phyloP scores from a whole-genome alignment of 2,113 vertebrate species.

The Cacatua alba region DNA sequence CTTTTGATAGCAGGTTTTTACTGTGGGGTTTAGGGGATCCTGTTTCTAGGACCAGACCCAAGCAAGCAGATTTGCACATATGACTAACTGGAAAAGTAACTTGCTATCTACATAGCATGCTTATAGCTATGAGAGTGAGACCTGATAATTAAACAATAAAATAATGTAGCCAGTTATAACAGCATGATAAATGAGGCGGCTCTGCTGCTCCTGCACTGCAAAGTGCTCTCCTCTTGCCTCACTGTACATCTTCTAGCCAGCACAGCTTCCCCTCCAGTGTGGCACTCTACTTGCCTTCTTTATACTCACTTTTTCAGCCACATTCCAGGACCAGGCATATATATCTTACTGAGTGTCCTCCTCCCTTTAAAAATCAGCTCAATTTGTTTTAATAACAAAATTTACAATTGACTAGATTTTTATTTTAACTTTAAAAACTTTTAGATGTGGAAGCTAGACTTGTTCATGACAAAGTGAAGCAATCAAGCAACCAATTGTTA shows the following conservation, averaged over 20 bases:
- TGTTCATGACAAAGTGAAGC: background rate
- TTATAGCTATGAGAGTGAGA: background rate
- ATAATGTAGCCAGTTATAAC: background rate
- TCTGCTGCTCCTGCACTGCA: background rate
- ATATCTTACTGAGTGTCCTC: background rate
- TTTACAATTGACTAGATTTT: background rate
- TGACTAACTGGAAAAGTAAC: background rate
- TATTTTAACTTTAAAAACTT: background rate
- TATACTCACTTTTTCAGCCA: background rate
- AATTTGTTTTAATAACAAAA: background rate
- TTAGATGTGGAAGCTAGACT: background rate
- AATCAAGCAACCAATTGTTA: constrained; percentile 3
- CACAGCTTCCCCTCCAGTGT: background rate
- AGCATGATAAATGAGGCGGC: background rate
- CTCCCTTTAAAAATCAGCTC: background rate
- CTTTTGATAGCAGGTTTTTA: background rate
- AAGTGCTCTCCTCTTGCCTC: background rate
- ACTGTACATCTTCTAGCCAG: rapidly evolving
- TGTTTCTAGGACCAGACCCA: background rate
- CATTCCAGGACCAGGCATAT: background rate
- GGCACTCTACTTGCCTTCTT: background rate
- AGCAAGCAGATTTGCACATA: background rate
- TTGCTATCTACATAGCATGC: background rate
- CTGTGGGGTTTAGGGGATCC: background rate
- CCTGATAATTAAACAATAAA: background rate